These are phyloP conservation scores for Okamejei kenojei DNA, from an alignment of 2,797 vertebrate species.

Conservation along the genomic window DNA sequence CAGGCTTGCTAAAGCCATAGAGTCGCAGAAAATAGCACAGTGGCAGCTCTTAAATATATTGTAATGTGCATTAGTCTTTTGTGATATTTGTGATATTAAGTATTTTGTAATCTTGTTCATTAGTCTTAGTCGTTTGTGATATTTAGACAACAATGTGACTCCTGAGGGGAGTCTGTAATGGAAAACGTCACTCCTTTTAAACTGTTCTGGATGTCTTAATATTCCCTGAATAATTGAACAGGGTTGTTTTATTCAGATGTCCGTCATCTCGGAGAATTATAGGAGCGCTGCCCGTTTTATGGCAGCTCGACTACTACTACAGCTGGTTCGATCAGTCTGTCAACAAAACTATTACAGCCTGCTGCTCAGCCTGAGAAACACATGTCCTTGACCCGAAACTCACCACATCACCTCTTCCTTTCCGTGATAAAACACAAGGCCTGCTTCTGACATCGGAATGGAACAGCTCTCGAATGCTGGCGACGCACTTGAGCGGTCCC, in stretches of 20 bases:
- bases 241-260: constrained; percentile 23
- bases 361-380: constrained; percentile 56
- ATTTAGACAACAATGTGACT: not conserved
- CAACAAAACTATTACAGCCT: constrained; percentile 92
- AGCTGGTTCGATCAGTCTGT: constrained; percentile 90
- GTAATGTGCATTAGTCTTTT: not conserved
- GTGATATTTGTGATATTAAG: not conserved
- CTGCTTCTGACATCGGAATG: constrained; percentile 15
- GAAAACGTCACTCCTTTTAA: not conserved
- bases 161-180: not conserved
- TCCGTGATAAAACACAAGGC: constrained; percentile 41
- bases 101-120: not conserved
- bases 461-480: not conserved
- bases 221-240: constrained; percentile 1
- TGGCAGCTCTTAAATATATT: not conserved
- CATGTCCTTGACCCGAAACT: constrained; percentile 71
- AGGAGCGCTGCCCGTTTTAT: not conserved
- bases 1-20: not conserved
- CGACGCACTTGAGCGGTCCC: not conserved
- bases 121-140: not conserved
- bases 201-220: not conserved
- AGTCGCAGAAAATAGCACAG: not conserved
- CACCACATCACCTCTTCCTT: constrained; percentile 54
- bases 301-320: constrained; percentile 56
- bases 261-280: not conserved